Conservation (phyloP, 64 coral and sea anemone species). For the Dendrophyllia cribrosa region DNA sequence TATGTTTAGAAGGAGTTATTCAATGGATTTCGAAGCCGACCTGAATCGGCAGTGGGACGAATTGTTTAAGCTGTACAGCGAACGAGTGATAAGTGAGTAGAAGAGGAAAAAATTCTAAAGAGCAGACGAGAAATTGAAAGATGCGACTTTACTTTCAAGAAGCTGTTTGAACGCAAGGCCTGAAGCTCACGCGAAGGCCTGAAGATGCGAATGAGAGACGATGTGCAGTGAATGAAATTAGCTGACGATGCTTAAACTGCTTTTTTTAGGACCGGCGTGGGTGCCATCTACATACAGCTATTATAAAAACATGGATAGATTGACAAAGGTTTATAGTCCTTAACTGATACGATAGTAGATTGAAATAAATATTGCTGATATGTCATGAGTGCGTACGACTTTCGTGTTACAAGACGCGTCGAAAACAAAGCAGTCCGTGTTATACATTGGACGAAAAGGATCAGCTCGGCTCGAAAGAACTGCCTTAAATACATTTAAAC, state of each 20-base stretch:
- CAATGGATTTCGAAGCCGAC: neutral
- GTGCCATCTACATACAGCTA: neutral
- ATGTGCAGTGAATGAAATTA: neutral
- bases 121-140: no score
- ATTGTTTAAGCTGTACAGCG: constrained; percentile 12
- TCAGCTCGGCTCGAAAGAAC: no score
- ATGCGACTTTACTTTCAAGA: no score
- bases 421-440: no score
- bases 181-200: neutral
- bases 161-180: no score
- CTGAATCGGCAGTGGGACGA: constrained; percentile 25
- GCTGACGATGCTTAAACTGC: neutral
- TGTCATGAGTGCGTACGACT: neutral
- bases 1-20: neutral
- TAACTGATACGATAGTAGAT: neutral
- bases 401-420: neutral
- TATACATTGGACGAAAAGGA: no score
- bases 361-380: neutral
- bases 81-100: neutral
- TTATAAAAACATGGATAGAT: neutral
- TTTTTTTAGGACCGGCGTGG: neutral
- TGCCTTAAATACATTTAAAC: no score
- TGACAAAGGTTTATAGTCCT: neutral
- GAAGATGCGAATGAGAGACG: neutral
- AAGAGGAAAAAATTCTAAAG: neutral